Evolutionary conservation across 2,888 invertebrate species (phyloP).

Genomic region (Andrena flavipes): DNA sequence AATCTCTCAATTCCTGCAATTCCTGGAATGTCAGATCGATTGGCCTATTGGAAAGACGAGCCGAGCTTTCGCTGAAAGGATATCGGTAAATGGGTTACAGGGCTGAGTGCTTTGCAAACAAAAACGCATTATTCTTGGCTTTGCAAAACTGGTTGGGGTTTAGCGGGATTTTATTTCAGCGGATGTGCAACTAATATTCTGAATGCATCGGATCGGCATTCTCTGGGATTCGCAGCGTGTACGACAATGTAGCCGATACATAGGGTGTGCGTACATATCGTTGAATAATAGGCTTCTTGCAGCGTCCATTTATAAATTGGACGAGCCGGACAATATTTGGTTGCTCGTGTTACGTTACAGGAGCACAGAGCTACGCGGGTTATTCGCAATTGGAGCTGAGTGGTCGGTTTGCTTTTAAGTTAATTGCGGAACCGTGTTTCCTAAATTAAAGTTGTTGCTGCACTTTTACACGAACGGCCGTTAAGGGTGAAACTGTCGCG

Average conservation of each 20-base stretch:
- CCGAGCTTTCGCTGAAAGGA: too few relatives aligned
- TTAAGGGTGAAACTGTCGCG: conserved; percentile 10
- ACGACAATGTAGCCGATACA: conserved; percentile 18
- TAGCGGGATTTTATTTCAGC: conserved; percentile 25
- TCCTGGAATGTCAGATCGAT: too few relatives aligned
- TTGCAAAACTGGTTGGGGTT: conserved; percentile 8
- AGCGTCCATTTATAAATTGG: conserved; percentile 54
- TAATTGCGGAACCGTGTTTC: conserved; percentile 56
- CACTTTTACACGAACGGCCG: conserved; percentile 3
- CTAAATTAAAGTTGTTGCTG: conserved; percentile 56
- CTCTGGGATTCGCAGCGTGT: not conserved
- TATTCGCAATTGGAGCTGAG: conserved; percentile 55
- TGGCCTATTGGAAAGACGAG: too few relatives aligned
- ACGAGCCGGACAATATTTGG: conserved; percentile 51
- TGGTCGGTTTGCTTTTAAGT: conserved; percentile 56
- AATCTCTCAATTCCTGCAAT: too few relatives aligned
- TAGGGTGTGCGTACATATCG: not conserved
- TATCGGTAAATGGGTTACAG: conserved; percentile 8
- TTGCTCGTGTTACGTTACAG: conserved; percentile 29
- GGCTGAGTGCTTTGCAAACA: not conserved
- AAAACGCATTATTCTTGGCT: not conserved
- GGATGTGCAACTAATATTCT: conserved; percentile 1
- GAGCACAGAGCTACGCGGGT: not conserved
- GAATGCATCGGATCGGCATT: not conserved
- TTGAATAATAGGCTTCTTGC: conserved; percentile 3